Percentiles rank a stretch among this genome's conserved stretches.
Conservation (phyloP, 2,113 vertebrate species). For the Ranitomeya variabilis region DNA sequence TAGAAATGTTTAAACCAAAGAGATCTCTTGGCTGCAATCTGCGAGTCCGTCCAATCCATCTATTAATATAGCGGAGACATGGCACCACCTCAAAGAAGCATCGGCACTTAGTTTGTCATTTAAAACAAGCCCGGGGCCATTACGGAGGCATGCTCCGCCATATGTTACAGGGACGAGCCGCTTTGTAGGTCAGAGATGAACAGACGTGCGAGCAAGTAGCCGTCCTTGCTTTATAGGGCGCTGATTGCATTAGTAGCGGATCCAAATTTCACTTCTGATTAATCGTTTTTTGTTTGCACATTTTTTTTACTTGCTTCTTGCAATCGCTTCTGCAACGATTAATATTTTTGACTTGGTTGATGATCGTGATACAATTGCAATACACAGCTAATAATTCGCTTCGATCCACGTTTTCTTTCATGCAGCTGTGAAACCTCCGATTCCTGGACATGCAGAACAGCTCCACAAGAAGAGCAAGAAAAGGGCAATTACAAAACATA, state of each 20-base stretch:
- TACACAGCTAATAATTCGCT: too few species aligned
- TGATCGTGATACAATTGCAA: too few species aligned
- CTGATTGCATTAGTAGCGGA: background rate
- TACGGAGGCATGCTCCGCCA: conserved; percentile 6
- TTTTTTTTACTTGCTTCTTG: too few species aligned
- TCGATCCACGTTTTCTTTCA: too few species aligned
- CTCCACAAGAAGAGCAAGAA: too few species aligned
- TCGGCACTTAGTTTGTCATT: conserved; percentile 40
- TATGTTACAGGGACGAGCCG: conserved; percentile 20
- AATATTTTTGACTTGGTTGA: too few species aligned
- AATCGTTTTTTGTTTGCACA: too few species aligned
- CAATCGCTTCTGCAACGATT: too few species aligned
- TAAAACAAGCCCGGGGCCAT: conserved; percentile 19
- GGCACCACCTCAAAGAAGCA: conserved; percentile 35
- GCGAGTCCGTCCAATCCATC: conserved; percentile 8
- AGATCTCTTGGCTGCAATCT: conserved; percentile 35
- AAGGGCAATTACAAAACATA: too few species aligned
- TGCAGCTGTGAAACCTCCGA: too few species aligned
- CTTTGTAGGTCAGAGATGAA: conserved; percentile 38
- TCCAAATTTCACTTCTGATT: background rate
- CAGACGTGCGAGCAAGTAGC: background rate
- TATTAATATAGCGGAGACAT: conserved; percentile 50
- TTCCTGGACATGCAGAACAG: too few species aligned
- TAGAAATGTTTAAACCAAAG: conserved; percentile 30
- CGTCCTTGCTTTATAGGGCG: background rate